phyloP scores from a whole-genome alignment of 2,113 vertebrate species.

The Calyptomena viridis region DNA sequence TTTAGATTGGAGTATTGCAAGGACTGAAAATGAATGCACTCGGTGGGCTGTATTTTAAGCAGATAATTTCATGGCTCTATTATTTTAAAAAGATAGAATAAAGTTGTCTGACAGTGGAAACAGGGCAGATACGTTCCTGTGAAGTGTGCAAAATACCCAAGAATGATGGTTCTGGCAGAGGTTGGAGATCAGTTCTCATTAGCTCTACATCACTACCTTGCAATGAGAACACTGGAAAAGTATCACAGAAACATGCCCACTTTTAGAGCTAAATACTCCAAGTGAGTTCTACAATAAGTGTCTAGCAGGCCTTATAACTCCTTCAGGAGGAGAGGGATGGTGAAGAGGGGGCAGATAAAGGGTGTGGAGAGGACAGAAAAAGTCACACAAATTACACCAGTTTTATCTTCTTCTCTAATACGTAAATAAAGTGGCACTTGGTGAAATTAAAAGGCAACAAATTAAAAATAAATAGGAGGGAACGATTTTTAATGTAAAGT shows the following conservation, averaged over 20 bases:
- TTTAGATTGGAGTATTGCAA: not conserved
- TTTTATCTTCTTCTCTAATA: not conserved
- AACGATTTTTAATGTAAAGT: conserved; percentile 35
- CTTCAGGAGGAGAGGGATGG: not conserved
- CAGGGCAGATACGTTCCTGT: not conserved
- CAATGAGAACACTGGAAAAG: not conserved
- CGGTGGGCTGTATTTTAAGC: not conserved
- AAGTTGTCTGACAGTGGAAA: not conserved
- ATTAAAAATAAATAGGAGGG: conserved; percentile 51
- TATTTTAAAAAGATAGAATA: not conserved
- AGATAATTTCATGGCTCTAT: not conserved
- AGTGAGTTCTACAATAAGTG: not conserved
- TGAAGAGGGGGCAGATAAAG: not conserved
- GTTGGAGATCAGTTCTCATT: not conserved
- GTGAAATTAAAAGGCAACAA: conserved; percentile 30
- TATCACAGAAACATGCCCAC: not conserved
- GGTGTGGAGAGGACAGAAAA: not conserved
- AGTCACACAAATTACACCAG: not conserved
- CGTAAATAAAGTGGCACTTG: not conserved
- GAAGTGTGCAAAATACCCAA: not conserved
- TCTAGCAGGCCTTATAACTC: not conserved
- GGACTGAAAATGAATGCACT: not conserved
- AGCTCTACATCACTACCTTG: not conserved
- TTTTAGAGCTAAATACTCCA: not conserved
- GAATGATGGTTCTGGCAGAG: not conserved